phyloP scores from a whole-genome alignment of 2,113 vertebrate species.

The Propithecus coquereli region DNA sequence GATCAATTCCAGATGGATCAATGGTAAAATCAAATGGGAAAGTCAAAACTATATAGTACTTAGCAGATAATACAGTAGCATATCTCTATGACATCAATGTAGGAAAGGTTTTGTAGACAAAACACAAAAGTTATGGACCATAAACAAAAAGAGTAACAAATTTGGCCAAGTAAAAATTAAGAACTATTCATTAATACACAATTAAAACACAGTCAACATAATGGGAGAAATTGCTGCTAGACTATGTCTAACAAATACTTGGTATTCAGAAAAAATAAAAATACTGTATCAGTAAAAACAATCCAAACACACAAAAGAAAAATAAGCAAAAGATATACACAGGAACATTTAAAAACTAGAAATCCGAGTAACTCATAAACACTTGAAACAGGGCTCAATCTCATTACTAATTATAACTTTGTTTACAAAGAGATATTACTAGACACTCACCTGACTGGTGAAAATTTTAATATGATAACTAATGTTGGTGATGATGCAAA shows the following conservation, averaged over 20 bases:
- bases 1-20: not conserved
- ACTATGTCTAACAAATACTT: not conserved
- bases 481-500: not conserved
- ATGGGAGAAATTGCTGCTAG: not conserved
- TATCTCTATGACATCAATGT: not conserved
- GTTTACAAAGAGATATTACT: not conserved
- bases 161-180: not conserved
- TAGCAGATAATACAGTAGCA: not conserved
- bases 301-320: not conserved
- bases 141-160: not conserved
- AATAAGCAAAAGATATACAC: not conserved
- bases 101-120: not conserved
- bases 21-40: not conserved
- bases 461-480: not conserved
- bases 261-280: not conserved
- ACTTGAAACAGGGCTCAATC: not conserved
- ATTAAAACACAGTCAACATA: not conserved
- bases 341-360: not conserved
- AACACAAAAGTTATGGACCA: not conserved
- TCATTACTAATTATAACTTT: not conserved
- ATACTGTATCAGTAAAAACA: not conserved
- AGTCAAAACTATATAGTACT: not conserved
- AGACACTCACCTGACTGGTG: not conserved
- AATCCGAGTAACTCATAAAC: not conserved
- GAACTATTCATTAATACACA: not conserved